Evolutionary conservation across 1,140 invertebrate genomes (phyloP).

Genomic region (Tetramorium parvispinum): DNA sequence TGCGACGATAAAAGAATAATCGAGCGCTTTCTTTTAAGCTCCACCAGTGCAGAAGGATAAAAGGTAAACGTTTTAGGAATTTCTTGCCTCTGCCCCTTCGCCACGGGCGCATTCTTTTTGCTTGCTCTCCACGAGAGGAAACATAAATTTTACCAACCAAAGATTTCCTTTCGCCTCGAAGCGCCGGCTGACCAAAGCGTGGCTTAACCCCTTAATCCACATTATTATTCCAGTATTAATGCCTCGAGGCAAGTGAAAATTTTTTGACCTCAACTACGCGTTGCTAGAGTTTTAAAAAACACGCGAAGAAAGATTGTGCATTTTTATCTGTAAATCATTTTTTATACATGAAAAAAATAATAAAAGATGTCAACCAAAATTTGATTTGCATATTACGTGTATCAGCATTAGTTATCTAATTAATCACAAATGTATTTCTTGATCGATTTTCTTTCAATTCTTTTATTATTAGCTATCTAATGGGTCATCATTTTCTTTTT

Average conservation of each 20-base stretch:
- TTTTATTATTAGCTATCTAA: neutral
- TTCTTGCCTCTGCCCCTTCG: conserved; percentile 50
- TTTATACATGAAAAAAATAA: neutral
- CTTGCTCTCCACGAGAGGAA: conserved; percentile 56
- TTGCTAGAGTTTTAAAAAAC: neutral
- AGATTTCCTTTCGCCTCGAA: conserved; percentile 52
- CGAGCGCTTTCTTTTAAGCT: conserved; percentile 38
- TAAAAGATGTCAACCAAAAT: neutral
- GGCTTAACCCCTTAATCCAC: conserved; percentile 50
- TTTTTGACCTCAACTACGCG: conserved; percentile 45
- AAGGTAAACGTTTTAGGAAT: conserved; percentile 74
- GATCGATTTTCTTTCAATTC: neutral
- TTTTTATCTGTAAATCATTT: conserved; percentile 3
- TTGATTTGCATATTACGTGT: neutral
- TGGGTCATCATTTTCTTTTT: neutral
- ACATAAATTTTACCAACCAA: conserved; percentile 67
- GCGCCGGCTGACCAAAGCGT: conserved; percentile 56
- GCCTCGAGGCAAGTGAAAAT: conserved; percentile 36
- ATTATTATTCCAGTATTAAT: conserved; percentile 49
- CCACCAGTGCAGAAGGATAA: conserved; percentile 56
- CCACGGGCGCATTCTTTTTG: conserved; percentile 33
- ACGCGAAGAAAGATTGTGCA: neutral
- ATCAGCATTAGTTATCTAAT: neutral
- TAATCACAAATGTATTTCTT: neutral
- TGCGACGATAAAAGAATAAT: conserved; percentile 56